Conservation (phyloP, 2,113 vertebrate genomes). For the Sinocyclocheilus rhinocerous region DNA sequence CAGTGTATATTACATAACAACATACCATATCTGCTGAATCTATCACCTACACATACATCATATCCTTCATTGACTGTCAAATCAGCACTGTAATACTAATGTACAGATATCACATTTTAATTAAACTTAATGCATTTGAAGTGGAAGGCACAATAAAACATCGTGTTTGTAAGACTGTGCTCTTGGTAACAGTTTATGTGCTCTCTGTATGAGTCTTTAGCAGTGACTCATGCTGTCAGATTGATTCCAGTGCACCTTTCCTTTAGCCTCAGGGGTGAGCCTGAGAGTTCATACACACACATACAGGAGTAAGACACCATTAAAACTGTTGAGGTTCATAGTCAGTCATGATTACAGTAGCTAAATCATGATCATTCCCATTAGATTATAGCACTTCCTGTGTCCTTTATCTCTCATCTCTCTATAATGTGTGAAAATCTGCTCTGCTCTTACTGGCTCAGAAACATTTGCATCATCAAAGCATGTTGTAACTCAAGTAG, state of each 20-base stretch:
- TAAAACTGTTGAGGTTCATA: background rate
- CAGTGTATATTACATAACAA: background rate
- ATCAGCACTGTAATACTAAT: background rate
- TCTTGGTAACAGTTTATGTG: background rate
- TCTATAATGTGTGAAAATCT: conserved; percentile 6
- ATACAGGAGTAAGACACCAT: conserved; percentile 3
- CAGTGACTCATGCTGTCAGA: conserved; percentile 40
- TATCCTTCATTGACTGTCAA: background rate
- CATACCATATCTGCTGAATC: background rate
- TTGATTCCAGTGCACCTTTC: conserved; percentile 33
- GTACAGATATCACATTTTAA: background rate
- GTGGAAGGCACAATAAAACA: too few relatives aligned
- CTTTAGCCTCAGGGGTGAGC: conserved; percentile 7
- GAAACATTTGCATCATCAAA: background rate
- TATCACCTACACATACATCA: background rate
- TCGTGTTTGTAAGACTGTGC: background rate
- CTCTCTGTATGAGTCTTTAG: conserved; percentile 26
- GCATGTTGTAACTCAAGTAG: conserved; percentile 21
- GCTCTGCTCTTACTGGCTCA: background rate
- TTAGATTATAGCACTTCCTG: conserved; percentile 69
- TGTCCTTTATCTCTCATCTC: background rate
- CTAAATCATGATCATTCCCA: conserved; percentile 65
- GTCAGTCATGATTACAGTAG: conserved; percentile 57
- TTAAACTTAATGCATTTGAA: too few relatives aligned
- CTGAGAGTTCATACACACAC: conserved; percentile 11